Conservation (phyloP, 2,888 invertebrate species). For the Microplitis deprimator region DNA sequence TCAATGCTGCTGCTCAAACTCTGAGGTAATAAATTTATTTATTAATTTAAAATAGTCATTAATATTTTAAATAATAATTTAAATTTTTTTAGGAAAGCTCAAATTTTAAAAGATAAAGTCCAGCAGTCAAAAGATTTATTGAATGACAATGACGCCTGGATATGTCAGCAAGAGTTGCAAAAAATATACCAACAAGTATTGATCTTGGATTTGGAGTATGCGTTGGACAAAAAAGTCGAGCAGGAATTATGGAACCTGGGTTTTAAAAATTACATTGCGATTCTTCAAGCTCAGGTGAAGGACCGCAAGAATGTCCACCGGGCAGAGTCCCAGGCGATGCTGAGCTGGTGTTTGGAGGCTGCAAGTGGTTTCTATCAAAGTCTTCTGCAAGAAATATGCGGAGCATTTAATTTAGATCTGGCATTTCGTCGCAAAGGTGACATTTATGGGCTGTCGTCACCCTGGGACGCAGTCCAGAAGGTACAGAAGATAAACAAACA, state of each 20-base stretch:
- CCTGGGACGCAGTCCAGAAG: constrained; percentile 63
- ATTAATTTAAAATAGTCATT: background rate
- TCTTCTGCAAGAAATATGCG: constrained; percentile 85
- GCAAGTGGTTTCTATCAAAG: constrained; percentile 89
- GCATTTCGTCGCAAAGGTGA: constrained; percentile 78
- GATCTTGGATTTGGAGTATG: constrained; percentile 87
- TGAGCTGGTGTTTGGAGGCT: constrained; percentile 86
- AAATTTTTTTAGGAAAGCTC: constrained; percentile 77
- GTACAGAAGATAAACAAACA: constrained; percentile 44
- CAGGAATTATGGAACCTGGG: constrained; percentile 92
- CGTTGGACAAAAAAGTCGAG: constrained; percentile 89
- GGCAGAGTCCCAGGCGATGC: constrained; percentile 82
- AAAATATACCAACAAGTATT: constrained; percentile 75
- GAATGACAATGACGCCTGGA: constrained; percentile 73
- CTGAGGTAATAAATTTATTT: constrained; percentile 75
- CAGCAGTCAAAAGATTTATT: constrained; percentile 76
- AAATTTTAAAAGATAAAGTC: constrained; percentile 81
- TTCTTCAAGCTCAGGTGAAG: constrained; percentile 82
- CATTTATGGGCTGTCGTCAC: constrained; percentile 70
- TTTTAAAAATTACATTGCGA: constrained; percentile 89
- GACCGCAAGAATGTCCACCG: constrained; percentile 86
- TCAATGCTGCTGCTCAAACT: constrained; percentile 82
- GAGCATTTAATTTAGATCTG: constrained; percentile 84
- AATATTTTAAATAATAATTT: background rate
- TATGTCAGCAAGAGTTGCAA: constrained; percentile 71